Evolutionary conservation across 2,888 invertebrate genomes (phyloP), one percentile per base, ranked within the genome.

Genomic region (Andrena bucephala): DNA sequence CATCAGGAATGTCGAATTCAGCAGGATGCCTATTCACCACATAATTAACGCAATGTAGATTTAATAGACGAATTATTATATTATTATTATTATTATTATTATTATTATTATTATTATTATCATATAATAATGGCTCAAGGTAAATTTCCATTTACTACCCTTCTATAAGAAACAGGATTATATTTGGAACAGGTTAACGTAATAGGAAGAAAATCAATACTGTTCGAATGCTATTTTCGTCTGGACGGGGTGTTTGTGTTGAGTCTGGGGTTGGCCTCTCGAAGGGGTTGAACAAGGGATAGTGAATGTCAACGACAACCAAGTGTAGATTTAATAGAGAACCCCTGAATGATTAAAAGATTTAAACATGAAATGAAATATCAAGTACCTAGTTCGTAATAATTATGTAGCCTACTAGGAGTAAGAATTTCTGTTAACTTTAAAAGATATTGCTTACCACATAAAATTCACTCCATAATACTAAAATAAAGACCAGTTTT

Each of bases 201-300:
- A 20, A 16, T n/a, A 33, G 4, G 36, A 33, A 29, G 36, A 7
- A 33, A 62, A 62, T 62, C 62, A 10, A 62, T 62, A 62, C 62
- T 20, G 36, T 5, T 31, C 16, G 29, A 59, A 59, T 31, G 8
- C n/a, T 62, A 36, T 62, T n/a, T 62, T 20, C 36, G 20, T 62
- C 20, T 20, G n/a, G n/a, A 16, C 16, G 16, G 16, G 5, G 5
- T 42, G 42, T 42, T 42, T 42, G 42, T 13, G 42, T 42, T 42
- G 13, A 13, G 42, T 4, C 1, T 42, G 42, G 42, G 42, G 42
- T 42, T 42, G 13, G 42, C 13, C 13, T 42, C 42, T 16, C 4
- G 13, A 13, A 13, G 3, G n/a, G 20, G n/a, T 33, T 20, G 24
- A 13, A 13, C 10, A 62, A 20, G 8, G 2, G n/a, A 62, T 33